These are phyloP conservation scores for Notechis scutatus DNA, from an alignment of 2,113 vertebrate species.

Conservation along the genomic window DNA sequence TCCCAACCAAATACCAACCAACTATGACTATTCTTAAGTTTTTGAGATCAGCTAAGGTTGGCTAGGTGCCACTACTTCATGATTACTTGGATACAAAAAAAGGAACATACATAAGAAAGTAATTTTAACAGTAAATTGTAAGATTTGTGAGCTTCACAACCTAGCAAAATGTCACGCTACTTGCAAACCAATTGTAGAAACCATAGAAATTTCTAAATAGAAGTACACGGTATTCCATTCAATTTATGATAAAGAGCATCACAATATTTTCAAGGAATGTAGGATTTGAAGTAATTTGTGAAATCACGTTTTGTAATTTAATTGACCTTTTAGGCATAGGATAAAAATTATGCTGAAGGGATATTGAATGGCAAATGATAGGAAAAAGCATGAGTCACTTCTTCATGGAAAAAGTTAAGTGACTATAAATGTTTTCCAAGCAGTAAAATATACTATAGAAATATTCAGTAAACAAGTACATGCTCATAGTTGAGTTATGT, in stretches of 20 bases:
- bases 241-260: neutral
- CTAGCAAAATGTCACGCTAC: neutral
- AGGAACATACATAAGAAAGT: neutral
- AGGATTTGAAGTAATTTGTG: neutral
- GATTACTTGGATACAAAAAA: neutral
- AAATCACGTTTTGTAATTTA: neutral
- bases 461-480: conserved; percentile 2
- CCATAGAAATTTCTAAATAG: neutral
- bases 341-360: neutral
- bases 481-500: neutral
- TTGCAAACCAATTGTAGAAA: neutral
- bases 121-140: neutral
- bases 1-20: neutral
- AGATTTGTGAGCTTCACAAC: neutral
- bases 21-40: neutral
- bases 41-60: neutral
- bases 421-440: conserved; percentile 8
- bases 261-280: neutral
- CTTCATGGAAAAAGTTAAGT: neutral
- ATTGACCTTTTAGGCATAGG: neutral
- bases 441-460: neutral
- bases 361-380: neutral
- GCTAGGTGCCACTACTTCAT: neutral
- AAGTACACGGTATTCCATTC: neutral
- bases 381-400: conserved; percentile 7